These are phyloP conservation scores for Synanthedon formicaeformis DNA, from an alignment of 2,888 invertebrate genomes.

Conservation along the genomic window DNA sequence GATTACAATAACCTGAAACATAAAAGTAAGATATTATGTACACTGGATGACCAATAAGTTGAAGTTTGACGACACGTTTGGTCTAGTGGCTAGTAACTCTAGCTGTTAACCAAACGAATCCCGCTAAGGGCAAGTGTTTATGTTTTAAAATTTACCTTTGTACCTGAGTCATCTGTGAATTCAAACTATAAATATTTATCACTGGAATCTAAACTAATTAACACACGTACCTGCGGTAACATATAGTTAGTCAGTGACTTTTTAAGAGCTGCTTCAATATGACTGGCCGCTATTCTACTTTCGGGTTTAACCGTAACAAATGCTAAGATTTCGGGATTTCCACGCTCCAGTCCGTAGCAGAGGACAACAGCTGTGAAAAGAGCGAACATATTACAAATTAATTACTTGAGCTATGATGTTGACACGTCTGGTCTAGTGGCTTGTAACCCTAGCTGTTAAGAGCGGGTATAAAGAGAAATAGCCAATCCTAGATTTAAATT, in stretches of 20 bases:
- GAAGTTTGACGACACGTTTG: too few species aligned
- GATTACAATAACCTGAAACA: constrained; percentile 72
- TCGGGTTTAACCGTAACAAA: constrained; percentile 70
- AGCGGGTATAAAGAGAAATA: too few species aligned
- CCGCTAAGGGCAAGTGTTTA: too few species aligned
- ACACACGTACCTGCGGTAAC: constrained; percentile 76
- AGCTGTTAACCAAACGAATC: too few species aligned
- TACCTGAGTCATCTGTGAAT: too few species aligned
- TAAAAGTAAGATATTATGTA: background rate
- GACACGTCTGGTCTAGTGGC: too few species aligned
- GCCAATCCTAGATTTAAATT: too few species aligned
- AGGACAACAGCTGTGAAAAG: constrained; percentile 72
- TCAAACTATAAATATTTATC: background rate
- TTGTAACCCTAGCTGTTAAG: too few species aligned
- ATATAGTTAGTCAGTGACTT: constrained; percentile 79
- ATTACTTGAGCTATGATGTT: background rate
- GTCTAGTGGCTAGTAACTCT: too few species aligned
- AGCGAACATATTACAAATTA: background rate
- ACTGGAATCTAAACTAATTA: too few species aligned
- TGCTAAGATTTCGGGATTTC: constrained; percentile 78
- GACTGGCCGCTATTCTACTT: constrained; percentile 61
- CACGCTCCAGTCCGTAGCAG: constrained; percentile 81
- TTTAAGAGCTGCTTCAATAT: constrained; percentile 75
- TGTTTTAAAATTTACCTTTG: too few species aligned
- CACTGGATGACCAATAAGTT: too few species aligned